A percentile compares a stretch with the other conserved stretches of the same genome.
These are phyloP conservation scores for Gonocerus acuteangulatus DNA, from an alignment of 2,888 invertebrate species.

Conservation along the genomic window DNA sequence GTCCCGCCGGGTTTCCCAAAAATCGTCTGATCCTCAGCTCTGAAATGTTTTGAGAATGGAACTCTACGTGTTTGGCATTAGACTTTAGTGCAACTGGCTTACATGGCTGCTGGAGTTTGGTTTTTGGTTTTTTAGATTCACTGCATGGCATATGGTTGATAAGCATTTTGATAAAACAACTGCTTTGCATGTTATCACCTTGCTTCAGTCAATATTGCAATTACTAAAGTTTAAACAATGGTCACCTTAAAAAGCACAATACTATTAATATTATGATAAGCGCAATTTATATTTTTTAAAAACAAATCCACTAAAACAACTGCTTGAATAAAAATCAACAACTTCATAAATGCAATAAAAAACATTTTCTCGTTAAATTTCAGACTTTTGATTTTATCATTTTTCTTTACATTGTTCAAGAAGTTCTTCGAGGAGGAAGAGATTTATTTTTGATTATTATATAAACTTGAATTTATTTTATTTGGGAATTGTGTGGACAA, in stretches of 20 bases:
- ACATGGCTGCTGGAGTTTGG: slow-evolving; percentile 12
- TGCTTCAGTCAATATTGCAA: slow-evolving; percentile 17
- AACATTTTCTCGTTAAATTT: no score
- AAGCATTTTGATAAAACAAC: neutral
- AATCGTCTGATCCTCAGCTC: slow-evolving; percentile 20
- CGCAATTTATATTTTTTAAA: no score
- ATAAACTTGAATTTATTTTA: no score
- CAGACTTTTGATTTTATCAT: no score
- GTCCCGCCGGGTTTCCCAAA: neutral
- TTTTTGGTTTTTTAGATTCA: slow-evolving; percentile 1
- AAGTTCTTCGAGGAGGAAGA: no score
- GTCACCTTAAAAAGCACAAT: neutral
- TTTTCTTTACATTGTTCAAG: no score
- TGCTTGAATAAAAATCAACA: no score
- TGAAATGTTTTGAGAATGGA: slow-evolving; percentile 4
- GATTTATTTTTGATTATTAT: no score
- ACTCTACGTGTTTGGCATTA: slow-evolving; percentile 2
- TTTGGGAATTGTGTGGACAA: no score
- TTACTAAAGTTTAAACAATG: neutral
- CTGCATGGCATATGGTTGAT: slow-evolving; percentile 11
- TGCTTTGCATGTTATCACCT: slow-evolving; percentile 10
- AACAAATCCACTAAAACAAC: no score
- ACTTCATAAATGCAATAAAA: no score
- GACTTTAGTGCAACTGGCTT: slow-evolving; percentile 14
- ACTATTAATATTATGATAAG: no score